Evolutionary conservation across 2,888 invertebrate genomes (phyloP).

Genomic region (Temnothorax rugatulus): DNA sequence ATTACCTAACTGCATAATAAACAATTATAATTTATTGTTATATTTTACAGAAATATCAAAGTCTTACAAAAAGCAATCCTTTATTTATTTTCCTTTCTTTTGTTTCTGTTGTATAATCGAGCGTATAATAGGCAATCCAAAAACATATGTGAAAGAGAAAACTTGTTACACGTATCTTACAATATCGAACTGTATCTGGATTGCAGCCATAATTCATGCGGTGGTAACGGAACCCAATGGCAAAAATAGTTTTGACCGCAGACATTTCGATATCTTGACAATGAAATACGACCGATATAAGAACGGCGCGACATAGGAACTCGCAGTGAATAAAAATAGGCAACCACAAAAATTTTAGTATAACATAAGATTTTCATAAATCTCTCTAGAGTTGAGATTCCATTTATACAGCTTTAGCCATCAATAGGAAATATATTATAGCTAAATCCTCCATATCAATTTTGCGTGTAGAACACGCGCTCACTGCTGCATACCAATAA

Average conservation of each 20-base stretch:
- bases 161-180: background rate
- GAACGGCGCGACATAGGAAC: background rate
- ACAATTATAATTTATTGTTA: background rate
- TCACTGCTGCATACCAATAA: background rate
- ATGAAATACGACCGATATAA: slow-evolving; percentile 24
- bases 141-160: slow-evolving; percentile 3
- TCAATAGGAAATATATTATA: background rate
- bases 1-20: background rate
- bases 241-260: slow-evolving; percentile 31
- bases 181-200: slow-evolving; percentile 1
- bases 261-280: slow-evolving; percentile 34
- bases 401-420: background rate
- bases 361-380: slow-evolving; percentile 26
- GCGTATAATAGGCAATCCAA: background rate
- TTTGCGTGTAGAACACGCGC: background rate
- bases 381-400: slow-evolving; percentile 11
- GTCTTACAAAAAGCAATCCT: background rate
- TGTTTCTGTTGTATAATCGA: background rate
- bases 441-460: background rate
- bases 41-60: background rate
- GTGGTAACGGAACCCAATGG: slow-evolving; percentile 1
- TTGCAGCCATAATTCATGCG: background rate
- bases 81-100: background rate
- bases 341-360: slow-evolving; percentile 19
- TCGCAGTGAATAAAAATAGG: slow-evolving; percentile 20